Conservation (phyloP, 1,140 invertebrate genomes). For the Heliconius melpomene region DNA sequence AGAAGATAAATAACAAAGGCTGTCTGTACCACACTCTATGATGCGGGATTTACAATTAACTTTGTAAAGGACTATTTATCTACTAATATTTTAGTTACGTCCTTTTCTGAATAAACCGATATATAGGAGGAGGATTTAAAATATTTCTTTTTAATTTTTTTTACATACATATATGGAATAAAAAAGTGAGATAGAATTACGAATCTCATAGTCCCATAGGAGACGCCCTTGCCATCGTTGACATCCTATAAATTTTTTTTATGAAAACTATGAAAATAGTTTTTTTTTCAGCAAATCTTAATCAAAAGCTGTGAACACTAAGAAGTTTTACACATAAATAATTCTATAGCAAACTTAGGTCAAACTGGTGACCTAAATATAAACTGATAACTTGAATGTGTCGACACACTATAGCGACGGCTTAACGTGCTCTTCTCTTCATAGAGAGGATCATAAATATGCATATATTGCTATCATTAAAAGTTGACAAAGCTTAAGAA, state of each 20-base stretch:
- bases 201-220: too few species aligned
- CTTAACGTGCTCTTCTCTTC: neutral
- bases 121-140: neutral
- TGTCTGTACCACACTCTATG: neutral
- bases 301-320: neutral
- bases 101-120: neutral
- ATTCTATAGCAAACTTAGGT: neutral
- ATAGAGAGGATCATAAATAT: neutral
- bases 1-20: neutral
- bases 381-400: constrained; percentile 2
- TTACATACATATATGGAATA: too few species aligned
- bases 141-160: neutral
- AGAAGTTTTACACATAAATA: neutral
- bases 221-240: too few species aligned
- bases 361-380: neutral
- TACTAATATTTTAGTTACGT: neutral
- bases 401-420: neutral
- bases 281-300: neutral
- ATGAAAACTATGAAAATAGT: too few species aligned
- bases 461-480: neutral
- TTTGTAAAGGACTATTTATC: neutral
- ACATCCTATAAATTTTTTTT: too few species aligned
- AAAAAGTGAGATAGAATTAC: too few species aligned
- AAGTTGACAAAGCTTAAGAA: neutral
- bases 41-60: constrained; percentile 6